These are phyloP conservation scores for Hylaeus anthracinus DNA, from an alignment of 1,140 invertebrate species.

Conservation along the genomic window DNA sequence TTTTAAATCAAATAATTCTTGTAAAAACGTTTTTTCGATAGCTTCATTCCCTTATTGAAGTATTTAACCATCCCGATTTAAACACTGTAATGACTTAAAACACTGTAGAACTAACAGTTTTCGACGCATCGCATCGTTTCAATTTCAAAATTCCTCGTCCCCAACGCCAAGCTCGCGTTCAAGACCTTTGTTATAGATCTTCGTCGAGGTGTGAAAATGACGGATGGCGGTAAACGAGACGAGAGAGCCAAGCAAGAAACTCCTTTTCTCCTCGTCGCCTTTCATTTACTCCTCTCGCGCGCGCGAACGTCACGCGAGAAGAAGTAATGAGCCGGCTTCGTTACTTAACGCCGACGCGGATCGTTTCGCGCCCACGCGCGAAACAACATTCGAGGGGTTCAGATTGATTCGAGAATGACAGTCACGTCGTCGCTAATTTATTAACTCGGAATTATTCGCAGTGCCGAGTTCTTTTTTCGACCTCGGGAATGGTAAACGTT, in stretches of 20 bases:
- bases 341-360: slow-evolving; percentile 55
- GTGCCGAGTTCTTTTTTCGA: no score
- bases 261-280: slow-evolving; percentile 54
- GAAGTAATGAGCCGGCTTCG: slow-evolving; percentile 66
- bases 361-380: slow-evolving; percentile 61
- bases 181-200: slow-evolving; percentile 44
- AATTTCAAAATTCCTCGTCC: background rate
- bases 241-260: slow-evolving; percentile 42
- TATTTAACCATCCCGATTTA: no score
- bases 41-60: no score
- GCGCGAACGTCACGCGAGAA: slow-evolving; percentile 59
- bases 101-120: background rate
- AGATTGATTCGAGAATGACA: slow-evolving; percentile 62
- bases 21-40: no score
- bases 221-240: slow-evolving; percentile 62
- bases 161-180: slow-evolving; percentile 21
- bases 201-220: slow-evolving; percentile 65
- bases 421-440: slow-evolving; percentile 27
- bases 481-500: no score
- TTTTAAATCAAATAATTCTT: no score
- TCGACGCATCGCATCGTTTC: background rate
- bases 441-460: background rate
- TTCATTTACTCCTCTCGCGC: slow-evolving; percentile 55
- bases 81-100: no score
- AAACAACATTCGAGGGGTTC: slow-evolving; percentile 28